Evolutionary conservation across 2,888 invertebrate species (phyloP), one percentile per base, ranked within the genome.

Genomic region (Limenitis camilla): DNA sequence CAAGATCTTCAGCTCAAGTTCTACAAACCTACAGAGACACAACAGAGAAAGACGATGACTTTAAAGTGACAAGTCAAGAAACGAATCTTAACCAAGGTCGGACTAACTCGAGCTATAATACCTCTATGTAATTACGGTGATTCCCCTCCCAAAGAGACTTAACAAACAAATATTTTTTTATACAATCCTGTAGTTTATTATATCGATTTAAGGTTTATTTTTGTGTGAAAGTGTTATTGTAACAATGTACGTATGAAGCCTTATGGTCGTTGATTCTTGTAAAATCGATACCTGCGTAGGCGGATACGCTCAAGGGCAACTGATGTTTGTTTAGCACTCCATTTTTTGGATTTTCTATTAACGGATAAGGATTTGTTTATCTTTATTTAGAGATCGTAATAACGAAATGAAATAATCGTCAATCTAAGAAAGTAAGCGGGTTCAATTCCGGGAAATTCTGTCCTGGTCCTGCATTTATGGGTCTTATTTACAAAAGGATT

Each of bases 271-370:
- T 72, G 74, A 76, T 50, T 42, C 39, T 78, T 76, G 69, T 71
- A 79, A 81, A 83, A 83, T 84, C 83, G 81, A 84, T 84, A 82
- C 64, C 55, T 67, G 76, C 76, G 81, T 77, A 74, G 76, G 77
- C 76, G 81, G 80, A 81, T 81, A 69, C 69, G 67, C 69, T 76
- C 82, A 83, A 84, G 83, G 84, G 71, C 57, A 42, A 76, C 42
- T 51, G 58, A 54, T 70, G 68, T 71, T 73, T 71, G 67, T 68
- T 66, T 50, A 44, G 47, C 49, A 50, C 42, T 55, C 40, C 33
- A 49, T 19, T 19, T 19, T 19, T 19, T 19, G 19, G 19, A 19
- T 2, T 19, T 19, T 19, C 19, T 19, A 19, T 19, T 19, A 19
- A 19, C 19, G 19, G 19, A 19, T 19, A 19, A 19, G 19, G 19